Base-by-base conservation (phyloP, 2,113 vertebrate species). In the Struthio camelus region DNA sequence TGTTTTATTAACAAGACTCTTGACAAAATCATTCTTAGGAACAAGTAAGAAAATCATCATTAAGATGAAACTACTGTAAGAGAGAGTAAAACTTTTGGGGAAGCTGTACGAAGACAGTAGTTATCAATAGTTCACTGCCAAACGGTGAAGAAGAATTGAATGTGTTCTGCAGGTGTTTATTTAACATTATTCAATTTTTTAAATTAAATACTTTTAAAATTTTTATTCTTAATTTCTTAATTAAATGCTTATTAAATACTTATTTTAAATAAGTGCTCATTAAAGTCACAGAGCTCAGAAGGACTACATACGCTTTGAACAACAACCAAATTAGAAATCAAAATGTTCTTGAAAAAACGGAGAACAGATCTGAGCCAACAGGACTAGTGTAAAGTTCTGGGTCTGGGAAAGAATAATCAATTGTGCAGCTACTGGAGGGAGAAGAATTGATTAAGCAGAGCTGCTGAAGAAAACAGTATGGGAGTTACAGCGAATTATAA, bases 291-390 rank as follows among this genome's bases (percentile, higher is more conserved):
- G 12, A 79, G 11, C 6, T 80, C 18, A 70, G 73, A 87, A 86
- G 11, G 6, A n/a, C 15, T 59, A 38, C 5, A 48, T 0, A 1
- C 2, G 51, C 2, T 19, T 11, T 32, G 11, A 80, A 69, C 11
- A 50, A 50, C 17, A 51, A 87, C 4, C 64, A 12, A 87, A 61
- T 30, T 65, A 82, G 38, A 81, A 78, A 40, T 16, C n/a, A 80
- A 93, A 93, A 48, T 9, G 4, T 6, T 42, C 53, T 42, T 59
- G 18, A 71, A 73, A 58, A 87, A 56, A 2, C n/a, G 11, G 20
- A 65, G 19, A 87, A 40, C 10, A 61, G 5, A 61, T 65, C 3
- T 78, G 27, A 50, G 34, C 10, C 25, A 51, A 38, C 46, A 73
- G 15, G 9, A 32, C 25, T 72, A 46, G 64, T 0, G 0, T 16